These are phyloP conservation scores for Ictalurus punctatus DNA, from an alignment of 2,113 vertebrate species.

Conservation along the genomic window DNA sequence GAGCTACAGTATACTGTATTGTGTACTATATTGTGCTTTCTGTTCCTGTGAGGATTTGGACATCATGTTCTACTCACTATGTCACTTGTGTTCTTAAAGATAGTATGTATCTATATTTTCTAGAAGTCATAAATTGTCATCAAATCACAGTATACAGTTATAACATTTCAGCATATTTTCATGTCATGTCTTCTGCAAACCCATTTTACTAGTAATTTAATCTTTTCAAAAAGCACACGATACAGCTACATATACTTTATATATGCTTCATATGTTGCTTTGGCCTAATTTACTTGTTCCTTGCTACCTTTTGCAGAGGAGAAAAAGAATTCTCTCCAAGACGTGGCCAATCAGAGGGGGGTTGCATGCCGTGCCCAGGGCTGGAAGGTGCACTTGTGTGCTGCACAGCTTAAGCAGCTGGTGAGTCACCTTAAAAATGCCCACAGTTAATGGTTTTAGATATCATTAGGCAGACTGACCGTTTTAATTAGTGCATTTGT, in stretches of 20 bases:
- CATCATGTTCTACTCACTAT: background rate
- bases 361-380: slow-evolving; percentile 95
- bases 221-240: background rate
- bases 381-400: slow-evolving; percentile 98
- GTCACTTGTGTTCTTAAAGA: background rate
- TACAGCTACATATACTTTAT: background rate
- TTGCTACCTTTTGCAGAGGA: slow-evolving; percentile 78
- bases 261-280: background rate
- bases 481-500: background rate
- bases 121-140: background rate
- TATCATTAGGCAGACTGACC: background rate
- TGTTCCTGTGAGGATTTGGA: background rate
- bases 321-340: slow-evolving; percentile 93
- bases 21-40: background rate
- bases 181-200: background rate
- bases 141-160: background rate
- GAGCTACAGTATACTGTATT: background rate
- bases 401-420: slow-evolving; percentile 92
- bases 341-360: slow-evolving; percentile 95
- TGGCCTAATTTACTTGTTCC: background rate
- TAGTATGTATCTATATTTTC: background rate
- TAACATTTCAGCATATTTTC: background rate
- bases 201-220: background rate
- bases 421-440: slow-evolving; percentile 73
- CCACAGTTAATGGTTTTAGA: background rate